Evolutionary conservation across 2,888 invertebrate genomes (phyloP).

Genomic region (Limnephilus auricula): DNA sequence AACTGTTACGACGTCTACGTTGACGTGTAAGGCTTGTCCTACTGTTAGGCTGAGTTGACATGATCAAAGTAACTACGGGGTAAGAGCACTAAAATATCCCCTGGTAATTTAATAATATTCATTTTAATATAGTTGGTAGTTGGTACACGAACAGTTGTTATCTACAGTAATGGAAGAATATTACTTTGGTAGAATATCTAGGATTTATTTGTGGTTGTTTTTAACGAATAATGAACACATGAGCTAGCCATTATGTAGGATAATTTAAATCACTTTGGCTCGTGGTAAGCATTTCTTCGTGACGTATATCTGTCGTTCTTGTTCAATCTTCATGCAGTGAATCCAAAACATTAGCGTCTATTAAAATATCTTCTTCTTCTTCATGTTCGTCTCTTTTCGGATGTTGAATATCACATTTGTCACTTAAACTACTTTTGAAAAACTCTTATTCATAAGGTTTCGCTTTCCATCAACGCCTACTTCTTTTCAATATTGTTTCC

Average conservation of each 20-base stretch:
- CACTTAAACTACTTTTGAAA: too few relatives aligned
- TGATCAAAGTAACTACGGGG: not conserved
- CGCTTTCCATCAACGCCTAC: too few relatives aligned
- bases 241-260: not conserved
- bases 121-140: not conserved
- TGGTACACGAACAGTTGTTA: not conserved
- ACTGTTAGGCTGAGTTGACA: not conserved
- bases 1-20: not conserved
- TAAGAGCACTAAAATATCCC: not conserved
- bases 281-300: too few relatives aligned
- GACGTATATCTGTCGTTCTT: too few relatives aligned
- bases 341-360: too few relatives aligned
- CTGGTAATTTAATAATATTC: not conserved
- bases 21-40: not conserved
- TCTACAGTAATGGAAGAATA: not conserved
- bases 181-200: not conserved
- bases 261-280: not conserved
- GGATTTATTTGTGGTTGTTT: not conserved
- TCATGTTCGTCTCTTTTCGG: too few relatives aligned
- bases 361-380: too few relatives aligned
- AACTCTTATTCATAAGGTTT: too few relatives aligned
- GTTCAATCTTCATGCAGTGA: too few relatives aligned
- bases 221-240: not conserved
- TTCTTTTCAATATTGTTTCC: too few relatives aligned
- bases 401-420: too few relatives aligned